Evolutionary conservation across 2,888 invertebrate genomes (phyloP), one percentile per base, ranked within the genome.

Genomic region (Pammene fasciana): DNA sequence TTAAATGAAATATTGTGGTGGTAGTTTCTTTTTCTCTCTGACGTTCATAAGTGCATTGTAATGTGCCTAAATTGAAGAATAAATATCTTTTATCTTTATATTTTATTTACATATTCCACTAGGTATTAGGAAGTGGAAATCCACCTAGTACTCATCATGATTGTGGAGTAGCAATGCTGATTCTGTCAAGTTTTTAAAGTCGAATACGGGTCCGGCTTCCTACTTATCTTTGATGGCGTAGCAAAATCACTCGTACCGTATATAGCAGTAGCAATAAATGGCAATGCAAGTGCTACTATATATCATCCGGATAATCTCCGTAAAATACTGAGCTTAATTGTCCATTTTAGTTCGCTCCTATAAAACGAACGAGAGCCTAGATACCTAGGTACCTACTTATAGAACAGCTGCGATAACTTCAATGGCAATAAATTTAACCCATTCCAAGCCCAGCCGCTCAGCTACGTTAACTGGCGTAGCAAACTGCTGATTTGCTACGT

Each of bases 221-320:
- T 4, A 3, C 43, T 10, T n/a, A 6, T 41, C 26, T 45, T 26
- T 26, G 10, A 16, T 16, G 4, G 14, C 26, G 41, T 54, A 64
- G 48, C 65, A 34, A 38, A 52, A 26, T 26, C 45, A 41, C 10
- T 9, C 41, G 8, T 41, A n/a, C 4, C 41, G 8, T 41, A n/a
- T n/a, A 13, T 26, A 18, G 43, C 38, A 18, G 26, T n/a, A 45
- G 8, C 41, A 38, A 14, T 55, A 14, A 61, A 67, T 61, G 59
- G 62, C 48, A 62, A 26, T 55, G 67, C 54, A 55, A 60, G 60
- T 45, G 60, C 60, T 14, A 54, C 61, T 34, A 48, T 13, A 48
- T 38, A 48, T 50, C 16, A 62, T 64, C 64, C 64, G 68, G 68
- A 68, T 68, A 52, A 68, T 68, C 67, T 67, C 68, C 34, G 50